Base-by-base conservation (phyloP, 2,113 vertebrate genomes). In the Stegostoma tigrinum region DNA sequence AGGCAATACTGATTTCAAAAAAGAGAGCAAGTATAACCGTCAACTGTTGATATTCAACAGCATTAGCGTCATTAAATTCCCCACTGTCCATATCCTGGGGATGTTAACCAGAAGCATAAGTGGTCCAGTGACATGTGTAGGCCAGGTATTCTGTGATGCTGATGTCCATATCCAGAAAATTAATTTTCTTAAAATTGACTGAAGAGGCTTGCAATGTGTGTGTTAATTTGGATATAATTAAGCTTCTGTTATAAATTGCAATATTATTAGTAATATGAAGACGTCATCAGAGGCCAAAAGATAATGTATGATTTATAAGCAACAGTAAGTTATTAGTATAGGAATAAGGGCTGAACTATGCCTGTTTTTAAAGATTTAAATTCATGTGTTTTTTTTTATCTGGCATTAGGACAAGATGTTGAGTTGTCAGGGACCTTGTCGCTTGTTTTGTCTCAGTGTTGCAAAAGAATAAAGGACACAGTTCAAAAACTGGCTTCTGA, bases 391-490 rank as follows among this genome's bases (percentile, higher is more conserved):
- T 66, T 93, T 66, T 75, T 95, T 45, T 72, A 48, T 72, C 30
- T 75, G 45, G 27, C 42, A 96, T 85, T 96, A 98, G 98, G 97
- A 96, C 97, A 98, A 97, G 98, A 98, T 97, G 97, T 97, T 96
- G 98, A 98, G 96, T 96, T 98, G 96, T 98, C 98, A 0, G 98
- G 98, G 96, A 98, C 98, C 0, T 97, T 98, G 96, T 98, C 98
- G 2, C 98, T 98, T 96, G 98, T 98, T 95, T 97, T 98, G 96
- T 98, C 98, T 0, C 98, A 98, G 95, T 98, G 98, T 96, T 98
- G 98, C 96, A 98, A 98, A 96, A 97, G 98, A 96, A 98, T 98
- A 97, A 98, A 98, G 96, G 98, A 98, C 96, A 98, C 98, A 5
- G 98, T 98, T 95, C 98, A 98, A 0, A 98, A 98, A 95, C 96